Base-by-base conservation (phyloP, 1,140 invertebrate species). In the Dendroctonus ponderosae region DNA sequence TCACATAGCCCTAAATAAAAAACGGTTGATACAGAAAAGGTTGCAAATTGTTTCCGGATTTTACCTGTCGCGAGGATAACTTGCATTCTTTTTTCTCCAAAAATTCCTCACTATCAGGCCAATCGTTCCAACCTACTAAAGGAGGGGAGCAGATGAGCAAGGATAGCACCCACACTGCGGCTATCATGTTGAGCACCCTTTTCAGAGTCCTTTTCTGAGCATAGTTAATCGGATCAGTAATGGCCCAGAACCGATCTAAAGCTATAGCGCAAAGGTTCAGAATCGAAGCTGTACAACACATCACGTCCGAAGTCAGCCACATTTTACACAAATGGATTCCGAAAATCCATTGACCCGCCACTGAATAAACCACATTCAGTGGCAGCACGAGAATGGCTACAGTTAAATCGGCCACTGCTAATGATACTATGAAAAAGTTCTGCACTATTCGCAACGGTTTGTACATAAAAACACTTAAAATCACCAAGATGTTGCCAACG, bases 201-300 rank as follows among this genome's bases (percentile, higher is more conserved):
- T 15, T 11, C 9, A 15, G 49, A 11, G 49, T 51, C 2, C 49
- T 11, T 5, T 51, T 51, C 49, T 51, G 49, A 8, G 49, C 49
- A 15, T 51, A 51, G 14, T 51, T 46, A 4, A 46, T 46, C 8
- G 44, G 44, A 12, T 46, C 44, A 12, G 8, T 9, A 12, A 46
- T 46, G 44, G 44, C 44, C 44, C 44, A 46, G 44, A 11, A 46
- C 9, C 44, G 44, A 12, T 46, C 44, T 4, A 46, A 11, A 9
- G 44, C 44, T 2, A 46, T 46, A 12, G 44, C 44, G 15, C 49
- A 51, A 51, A 51, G 44, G 44, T 51, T 51, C 49, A 11, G 14
- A 15, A 51, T 51, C 3, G 49, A 51, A 11, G 49, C 11, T 7
- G 49, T 51, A 15, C 49, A 51, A 11, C 11, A 15, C 49, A 51